These are phyloP conservation scores for Microcaecilia unicolor DNA, from an alignment of 2,797 vertebrate genomes.

Conservation along the genomic window DNA sequence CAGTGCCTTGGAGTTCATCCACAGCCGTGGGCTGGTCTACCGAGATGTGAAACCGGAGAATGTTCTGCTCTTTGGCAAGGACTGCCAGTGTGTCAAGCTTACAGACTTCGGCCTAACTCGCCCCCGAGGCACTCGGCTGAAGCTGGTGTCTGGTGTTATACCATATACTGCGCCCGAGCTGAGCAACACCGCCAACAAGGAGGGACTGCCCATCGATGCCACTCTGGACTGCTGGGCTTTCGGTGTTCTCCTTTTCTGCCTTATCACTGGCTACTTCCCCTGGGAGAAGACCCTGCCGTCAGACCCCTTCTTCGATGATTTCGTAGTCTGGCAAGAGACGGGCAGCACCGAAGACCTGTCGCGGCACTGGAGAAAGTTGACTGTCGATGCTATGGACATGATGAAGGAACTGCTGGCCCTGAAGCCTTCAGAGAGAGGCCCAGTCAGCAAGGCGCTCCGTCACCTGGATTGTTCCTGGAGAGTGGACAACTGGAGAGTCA, in stretches of 20 bases:
- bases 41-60: slow-evolving; percentile 94
- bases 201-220: slow-evolving; percentile 68
- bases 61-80: slow-evolving; percentile 75
- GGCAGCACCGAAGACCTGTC: slow-evolving; percentile 48
- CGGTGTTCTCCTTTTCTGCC: slow-evolving; percentile 80
- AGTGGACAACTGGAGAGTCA: slow-evolving; percentile 21
- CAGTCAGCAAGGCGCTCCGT: slow-evolving; percentile 56
- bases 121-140: slow-evolving; percentile 58
- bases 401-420: slow-evolving; percentile 70
- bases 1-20: slow-evolving; percentile 79
- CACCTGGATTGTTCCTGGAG: slow-evolving; percentile 67
- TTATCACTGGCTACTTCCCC: slow-evolving; percentile 89
- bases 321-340: slow-evolving; percentile 63
- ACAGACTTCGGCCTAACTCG: slow-evolving; percentile 81
- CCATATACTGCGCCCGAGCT: slow-evolving; percentile 87
- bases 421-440: slow-evolving; percentile 50
- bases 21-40: slow-evolving; percentile 84
- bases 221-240: slow-evolving; percentile 87
- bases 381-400: slow-evolving; percentile 55
- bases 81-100: slow-evolving; percentile 78
- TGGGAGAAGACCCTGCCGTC: slow-evolving; percentile 80
- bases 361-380: slow-evolving; percentile 73
- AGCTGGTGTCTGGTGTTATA: slow-evolving; percentile 50
- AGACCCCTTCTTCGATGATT: slow-evolving; percentile 74
- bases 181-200: slow-evolving; percentile 30